Evolutionary conservation across 2,113 vertebrate species (phyloP).

Genomic region (Myrmophylax atrothorax): DNA sequence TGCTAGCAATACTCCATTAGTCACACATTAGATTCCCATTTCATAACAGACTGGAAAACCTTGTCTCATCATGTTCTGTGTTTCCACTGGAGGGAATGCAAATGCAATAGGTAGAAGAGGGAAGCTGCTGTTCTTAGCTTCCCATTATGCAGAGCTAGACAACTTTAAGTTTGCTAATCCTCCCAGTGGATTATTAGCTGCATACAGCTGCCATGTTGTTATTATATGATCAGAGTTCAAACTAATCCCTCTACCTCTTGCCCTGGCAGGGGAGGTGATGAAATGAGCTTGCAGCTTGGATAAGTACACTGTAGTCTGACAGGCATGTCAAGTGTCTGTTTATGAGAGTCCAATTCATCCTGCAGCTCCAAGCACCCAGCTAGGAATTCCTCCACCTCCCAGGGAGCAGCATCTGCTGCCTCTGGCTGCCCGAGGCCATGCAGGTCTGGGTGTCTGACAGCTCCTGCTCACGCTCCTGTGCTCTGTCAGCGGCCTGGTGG

Average conservation of each 20-base stretch:
- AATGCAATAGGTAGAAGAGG: slow-evolving; percentile 9
- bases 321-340: neutral
- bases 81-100: slow-evolving; percentile 44
- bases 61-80: slow-evolving; percentile 47
- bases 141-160: slow-evolving; percentile 55
- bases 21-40: slow-evolving; percentile 46
- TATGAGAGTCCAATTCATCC: neutral
- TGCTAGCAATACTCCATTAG: slow-evolving; percentile 33
- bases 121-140: neutral
- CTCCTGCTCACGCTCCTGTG: neutral
- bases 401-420: neutral
- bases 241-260: slow-evolving; percentile 31
- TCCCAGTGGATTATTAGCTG: slow-evolving; percentile 50
- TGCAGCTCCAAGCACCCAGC: neutral
- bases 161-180: slow-evolving; percentile 48
- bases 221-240: slow-evolving; percentile 35
- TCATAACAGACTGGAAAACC: slow-evolving; percentile 57
- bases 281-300: neutral
- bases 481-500: neutral
- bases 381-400: neutral
- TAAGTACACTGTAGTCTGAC: neutral
- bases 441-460: neutral
- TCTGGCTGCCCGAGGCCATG: neutral
- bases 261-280: neutral
- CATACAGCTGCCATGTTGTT: slow-evolving; percentile 36